Evolutionary conservation across 2,113 vertebrate species (phyloP), one percentile per base, ranked within the genome.

Genomic region (Bambusicola thoracicus): DNA sequence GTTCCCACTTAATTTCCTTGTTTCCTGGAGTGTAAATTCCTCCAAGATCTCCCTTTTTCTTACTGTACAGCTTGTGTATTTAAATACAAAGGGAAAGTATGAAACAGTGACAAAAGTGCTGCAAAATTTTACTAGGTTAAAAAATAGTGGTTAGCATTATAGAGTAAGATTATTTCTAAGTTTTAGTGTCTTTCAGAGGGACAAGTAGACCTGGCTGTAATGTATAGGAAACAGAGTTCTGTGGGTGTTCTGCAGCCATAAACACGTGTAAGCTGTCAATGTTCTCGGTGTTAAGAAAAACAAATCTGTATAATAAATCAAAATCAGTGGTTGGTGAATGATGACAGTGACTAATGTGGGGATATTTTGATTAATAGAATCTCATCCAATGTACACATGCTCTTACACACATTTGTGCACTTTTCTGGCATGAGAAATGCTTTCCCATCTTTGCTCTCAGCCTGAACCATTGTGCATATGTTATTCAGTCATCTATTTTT

Each of bases 361-460:
- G 29, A 11, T 62, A 68, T 94, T 94, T 92, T 95, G 92, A 96
- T 97, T 72, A 95, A 88, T 81, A 85, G 90, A 70, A 56, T 63
- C 36, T 34, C 38, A 40, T 15, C 34, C 29, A 55, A 22, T 43
- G 67, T 38, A 53, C 43, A 80, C 68, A 78, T 82, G 77, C 56
- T 82, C 53, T 74, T 67, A 32, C 20, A 86, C 20, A 69, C 32
- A 32, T 16, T 48, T 24, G 19, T 40, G 63, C 19, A 62, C 58
- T 79, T 89, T 80, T 66, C 53, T 87, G 65, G 36, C 36, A 38
- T 87, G 66, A 92, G 81, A 89, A 89, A 94, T 91, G 74, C 58
- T 87, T 92, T 79, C 27, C 68, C 46, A 32, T 51, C 36, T 90
- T 92, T 92, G 34, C 22, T 93, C 78, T 95, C 58, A 85, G 59